Base-by-base conservation (phyloP, 2,888 invertebrate species). In the Hedychridium roseum region DNA sequence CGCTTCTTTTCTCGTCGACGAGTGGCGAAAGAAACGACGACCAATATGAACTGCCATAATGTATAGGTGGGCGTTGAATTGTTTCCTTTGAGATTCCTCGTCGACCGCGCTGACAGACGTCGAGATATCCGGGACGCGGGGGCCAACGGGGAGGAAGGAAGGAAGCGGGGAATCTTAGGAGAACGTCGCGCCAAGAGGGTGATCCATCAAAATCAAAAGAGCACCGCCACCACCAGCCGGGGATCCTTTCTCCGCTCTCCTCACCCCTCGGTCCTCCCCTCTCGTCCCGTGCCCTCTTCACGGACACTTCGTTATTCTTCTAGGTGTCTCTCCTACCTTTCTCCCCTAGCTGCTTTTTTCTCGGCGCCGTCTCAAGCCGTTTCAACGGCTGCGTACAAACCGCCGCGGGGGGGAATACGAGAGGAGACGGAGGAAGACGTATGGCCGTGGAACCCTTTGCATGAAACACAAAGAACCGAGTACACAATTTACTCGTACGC, bases 191-290 rank as follows among this genome's bases (percentile, higher is more conserved):
- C 43, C 48, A 26, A 36, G 43, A 42, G 44, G 17, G 49, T 57
- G 54, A 68, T 68, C 61, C 63, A 65, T 68, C 65, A 68, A 65
- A 64, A 68, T 68, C 55, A 65, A 59, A 59, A 57, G 54, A 46
- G 45, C 49, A 30, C 50, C 30, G 30, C 7, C 42, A 17, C 38
- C 18, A 43, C 40, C 41, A 7, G 30, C 31, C 49, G 28, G 47
- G 43, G 32, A 27, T 45, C 57, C 45, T 62, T 60, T 52, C 11
- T 5, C 30, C n/a, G 11, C 6, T 4, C 4, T 4, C 11, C 30
- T 28, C 5, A n/a, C 6, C 30, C 3, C 30, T 3, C 3, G n/a
- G 3, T 4, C 7, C 30, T 12, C 53, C 56, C 47, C 45, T 46
- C 42, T 15, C n/a, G 6, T n/a, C n/a, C 3, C 49, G 21, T 5